These are phyloP conservation scores for Erebia palarica DNA, from an alignment of 2,888 invertebrate species.

Conservation along the genomic window DNA sequence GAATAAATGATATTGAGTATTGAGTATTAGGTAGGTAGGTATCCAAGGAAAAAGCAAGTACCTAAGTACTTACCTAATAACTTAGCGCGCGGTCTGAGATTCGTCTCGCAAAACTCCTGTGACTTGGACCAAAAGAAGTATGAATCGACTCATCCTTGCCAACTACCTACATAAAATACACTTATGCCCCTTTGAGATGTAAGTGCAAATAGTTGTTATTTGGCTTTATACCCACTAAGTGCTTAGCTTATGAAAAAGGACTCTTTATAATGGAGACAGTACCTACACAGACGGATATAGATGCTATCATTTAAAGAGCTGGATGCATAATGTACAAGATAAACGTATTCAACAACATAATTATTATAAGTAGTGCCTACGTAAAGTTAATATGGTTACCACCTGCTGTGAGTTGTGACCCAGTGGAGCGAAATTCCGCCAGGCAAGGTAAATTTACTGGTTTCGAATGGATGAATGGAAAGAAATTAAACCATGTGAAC, in stretches of 20 bases:
- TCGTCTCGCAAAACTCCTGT: slow-evolving; percentile 44
- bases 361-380: background rate
- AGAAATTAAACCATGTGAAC: too few relatives aligned
- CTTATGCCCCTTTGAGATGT: slow-evolving; percentile 54
- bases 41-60: too few relatives aligned
- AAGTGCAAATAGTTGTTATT: slow-evolving; percentile 44
- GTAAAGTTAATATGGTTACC: background rate
- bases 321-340: background rate
- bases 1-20: too few relatives aligned
- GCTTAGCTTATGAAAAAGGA: slow-evolving; percentile 25
- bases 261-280: slow-evolving; percentile 10
- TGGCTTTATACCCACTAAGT: slow-evolving; percentile 41
- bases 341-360: background rate
- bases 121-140: slow-evolving; percentile 59
- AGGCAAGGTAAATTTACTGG: background rate
- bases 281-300: background rate
- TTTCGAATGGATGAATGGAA: background rate
- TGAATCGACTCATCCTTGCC: slow-evolving; percentile 69
- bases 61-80: too few relatives aligned
- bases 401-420: background rate
- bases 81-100: background rate
- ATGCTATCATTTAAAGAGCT: slow-evolving; percentile 1
- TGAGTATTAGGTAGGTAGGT: too few relatives aligned
- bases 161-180: slow-evolving; percentile 63
- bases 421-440: slow-evolving; percentile 1